Evolutionary conservation across 2,797 vertebrate genomes (phyloP).

Genomic region (Darevskia mixta): DNA sequence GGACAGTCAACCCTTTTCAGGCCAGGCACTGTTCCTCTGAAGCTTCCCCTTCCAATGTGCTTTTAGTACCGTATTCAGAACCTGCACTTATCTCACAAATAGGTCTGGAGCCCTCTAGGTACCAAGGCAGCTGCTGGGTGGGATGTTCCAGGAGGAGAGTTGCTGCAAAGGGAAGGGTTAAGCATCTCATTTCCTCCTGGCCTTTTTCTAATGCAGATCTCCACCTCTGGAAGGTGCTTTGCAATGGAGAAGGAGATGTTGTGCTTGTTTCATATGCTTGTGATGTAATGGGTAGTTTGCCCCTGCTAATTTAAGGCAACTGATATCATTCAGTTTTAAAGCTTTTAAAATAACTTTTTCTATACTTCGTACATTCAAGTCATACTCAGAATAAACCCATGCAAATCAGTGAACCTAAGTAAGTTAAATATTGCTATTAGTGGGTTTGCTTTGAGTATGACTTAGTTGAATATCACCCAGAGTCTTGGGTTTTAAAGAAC

Average conservation of each 20-base stretch:
- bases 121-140: background rate
- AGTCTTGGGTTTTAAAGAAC: background rate
- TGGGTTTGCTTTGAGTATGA: no score
- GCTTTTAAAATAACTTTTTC: slow-evolving; percentile 21
- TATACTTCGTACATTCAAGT: background rate
- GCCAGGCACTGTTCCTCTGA: background rate
- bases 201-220: background rate
- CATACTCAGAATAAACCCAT: no score
- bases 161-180: background rate
- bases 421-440: no score
- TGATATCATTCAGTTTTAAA: background rate
- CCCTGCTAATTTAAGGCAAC: background rate
- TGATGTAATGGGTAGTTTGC: background rate
- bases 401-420: no score
- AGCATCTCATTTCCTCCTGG: background rate
- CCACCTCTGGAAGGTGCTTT: background rate
- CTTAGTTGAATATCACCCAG: no score
- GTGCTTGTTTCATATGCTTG: background rate
- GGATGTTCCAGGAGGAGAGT: background rate
- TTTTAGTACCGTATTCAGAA: background rate
- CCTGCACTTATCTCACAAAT: background rate
- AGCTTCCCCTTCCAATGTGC: background rate
- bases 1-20: background rate
- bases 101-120: background rate
- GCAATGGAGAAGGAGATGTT: background rate